Evolutionary conservation across 1,140 invertebrate species (phyloP).

Genomic region (Augochlora pura): DNA sequence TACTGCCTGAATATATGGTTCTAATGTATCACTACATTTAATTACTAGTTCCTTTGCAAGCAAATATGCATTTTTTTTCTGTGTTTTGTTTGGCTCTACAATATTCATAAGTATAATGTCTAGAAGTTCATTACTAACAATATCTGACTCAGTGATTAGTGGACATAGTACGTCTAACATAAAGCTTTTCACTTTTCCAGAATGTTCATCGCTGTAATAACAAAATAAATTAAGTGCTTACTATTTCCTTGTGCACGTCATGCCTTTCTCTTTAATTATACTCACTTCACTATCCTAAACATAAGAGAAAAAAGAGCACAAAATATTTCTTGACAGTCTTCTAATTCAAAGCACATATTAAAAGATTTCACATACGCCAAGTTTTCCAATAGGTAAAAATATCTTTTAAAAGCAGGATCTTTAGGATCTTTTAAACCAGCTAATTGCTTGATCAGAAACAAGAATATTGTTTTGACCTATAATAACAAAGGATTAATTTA

Average conservation of each 20-base stretch:
- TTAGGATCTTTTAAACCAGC: constrained; percentile 97
- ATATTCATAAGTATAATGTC: constrained; percentile 97
- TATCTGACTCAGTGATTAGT: constrained; percentile 96
- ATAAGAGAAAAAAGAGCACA: constrained; percentile 96
- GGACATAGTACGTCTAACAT: constrained; percentile 97
- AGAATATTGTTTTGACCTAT: constrained; percentile 91
- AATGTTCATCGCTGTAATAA: constrained; percentile 93
- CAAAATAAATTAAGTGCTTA: not conserved
- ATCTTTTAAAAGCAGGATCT: constrained; percentile 98
- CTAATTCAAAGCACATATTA: constrained; percentile 99
- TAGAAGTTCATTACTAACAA: constrained; percentile 95
- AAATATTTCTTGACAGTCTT: constrained; percentile 98
- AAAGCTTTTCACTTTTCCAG: constrained; percentile 96
- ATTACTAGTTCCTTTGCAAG: constrained; percentile 95
- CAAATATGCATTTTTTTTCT: constrained; percentile 93
- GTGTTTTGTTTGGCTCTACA: constrained; percentile 96
- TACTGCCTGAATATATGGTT: constrained; percentile 96
- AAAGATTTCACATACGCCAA: constrained; percentile 99
- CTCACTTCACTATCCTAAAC: constrained; percentile 97
- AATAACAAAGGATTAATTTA: constrained; percentile 33
- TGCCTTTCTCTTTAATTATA: constrained; percentile 45
- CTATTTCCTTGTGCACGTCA: not conserved
- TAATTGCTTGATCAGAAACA: constrained; percentile 97
- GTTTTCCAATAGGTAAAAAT: constrained; percentile 97
- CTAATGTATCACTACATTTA: constrained; percentile 94